Conservation (phyloP, 2,888 invertebrate genomes). For the Platycheirus rosarum region DNA sequence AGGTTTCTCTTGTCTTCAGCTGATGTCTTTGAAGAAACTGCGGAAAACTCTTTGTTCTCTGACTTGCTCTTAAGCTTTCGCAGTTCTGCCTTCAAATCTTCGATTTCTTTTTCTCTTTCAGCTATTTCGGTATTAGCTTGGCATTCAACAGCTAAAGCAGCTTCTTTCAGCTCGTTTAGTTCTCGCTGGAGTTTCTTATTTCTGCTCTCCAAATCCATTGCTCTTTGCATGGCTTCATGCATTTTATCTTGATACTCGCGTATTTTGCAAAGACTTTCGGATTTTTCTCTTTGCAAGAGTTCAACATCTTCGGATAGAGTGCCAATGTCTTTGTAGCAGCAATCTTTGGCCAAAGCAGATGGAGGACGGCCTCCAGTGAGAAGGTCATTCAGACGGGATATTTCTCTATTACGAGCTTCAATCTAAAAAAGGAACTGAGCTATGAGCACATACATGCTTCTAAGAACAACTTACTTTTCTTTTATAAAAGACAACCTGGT, state of each 20-base stretch:
- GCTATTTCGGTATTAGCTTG: conserved; percentile 89
- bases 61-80: conserved; percentile 73
- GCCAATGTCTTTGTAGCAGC: conserved; percentile 85
- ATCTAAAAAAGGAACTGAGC: conserved; percentile 74
- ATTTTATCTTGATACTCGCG: conserved; percentile 80
- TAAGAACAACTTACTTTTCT: conserved; percentile 79
- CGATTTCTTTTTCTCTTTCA: conserved; percentile 83
- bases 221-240: conserved; percentile 92
- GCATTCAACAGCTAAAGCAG: conserved; percentile 89
- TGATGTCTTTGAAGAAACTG: conserved; percentile 63
- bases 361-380: conserved; percentile 89
- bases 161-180: conserved; percentile 88
- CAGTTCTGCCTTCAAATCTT: conserved; percentile 79
- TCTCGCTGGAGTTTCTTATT: conserved; percentile 88
- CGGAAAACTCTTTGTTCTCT: conserved; percentile 45
- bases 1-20: conserved; percentile 85
- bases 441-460: background rate
- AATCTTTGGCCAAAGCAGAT: conserved; percentile 86
- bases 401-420: conserved; percentile 86
- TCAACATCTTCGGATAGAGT: conserved; percentile 85
- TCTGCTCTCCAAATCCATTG: conserved; percentile 88
- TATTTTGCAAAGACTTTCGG: conserved; percentile 78
- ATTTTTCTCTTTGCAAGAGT: conserved; percentile 85
- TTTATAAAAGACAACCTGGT: conserved; percentile 82
- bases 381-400: conserved; percentile 86